A percentile compares a stretch with the other conserved stretches of the same genome.
Evolutionary conservation across 2,888 invertebrate genomes (phyloP).

Genomic region (Selenia dentaria): DNA sequence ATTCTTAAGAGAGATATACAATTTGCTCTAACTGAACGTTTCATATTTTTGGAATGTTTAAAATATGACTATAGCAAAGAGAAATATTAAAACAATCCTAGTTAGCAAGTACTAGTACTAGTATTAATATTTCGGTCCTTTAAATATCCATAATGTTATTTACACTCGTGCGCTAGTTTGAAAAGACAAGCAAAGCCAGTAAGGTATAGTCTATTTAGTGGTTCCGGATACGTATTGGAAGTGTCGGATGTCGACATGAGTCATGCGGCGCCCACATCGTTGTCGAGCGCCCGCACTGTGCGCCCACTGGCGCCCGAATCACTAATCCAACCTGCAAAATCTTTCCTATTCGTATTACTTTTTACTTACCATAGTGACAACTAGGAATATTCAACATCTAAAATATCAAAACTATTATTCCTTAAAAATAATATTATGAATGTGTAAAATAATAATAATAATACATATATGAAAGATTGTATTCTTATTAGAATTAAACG

Average conservation of each 20-base stretch:
- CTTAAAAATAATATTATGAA: no score
- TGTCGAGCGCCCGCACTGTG: conserved; percentile 33
- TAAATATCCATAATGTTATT: no score
- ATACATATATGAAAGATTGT: background rate
- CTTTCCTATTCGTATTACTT: conserved; percentile 16
- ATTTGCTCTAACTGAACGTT: no score
- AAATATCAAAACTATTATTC: no score
- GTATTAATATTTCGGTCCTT: no score
- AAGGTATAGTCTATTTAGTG: conserved; percentile 78
- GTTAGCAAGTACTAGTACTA: no score
- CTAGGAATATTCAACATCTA: no score
- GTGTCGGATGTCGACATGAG: conserved; percentile 85
- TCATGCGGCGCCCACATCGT: conserved; percentile 74
- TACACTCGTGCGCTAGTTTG: conserved; percentile 46
- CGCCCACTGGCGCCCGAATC: conserved; percentile 38
- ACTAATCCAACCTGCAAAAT: conserved; percentile 32
- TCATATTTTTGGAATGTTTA: no score
- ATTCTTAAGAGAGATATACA: no score
- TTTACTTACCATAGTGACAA: no score
- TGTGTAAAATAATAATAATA: background rate
- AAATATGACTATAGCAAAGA: no score
- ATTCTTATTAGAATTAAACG: conserved; percentile 20
- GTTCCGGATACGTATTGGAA: conserved; percentile 84
- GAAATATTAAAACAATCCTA: no score
- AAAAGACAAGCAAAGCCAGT: conserved; percentile 58